Evolutionary conservation across 2,113 vertebrate genomes (phyloP).

Genomic region (Malurus cyaneus): DNA sequence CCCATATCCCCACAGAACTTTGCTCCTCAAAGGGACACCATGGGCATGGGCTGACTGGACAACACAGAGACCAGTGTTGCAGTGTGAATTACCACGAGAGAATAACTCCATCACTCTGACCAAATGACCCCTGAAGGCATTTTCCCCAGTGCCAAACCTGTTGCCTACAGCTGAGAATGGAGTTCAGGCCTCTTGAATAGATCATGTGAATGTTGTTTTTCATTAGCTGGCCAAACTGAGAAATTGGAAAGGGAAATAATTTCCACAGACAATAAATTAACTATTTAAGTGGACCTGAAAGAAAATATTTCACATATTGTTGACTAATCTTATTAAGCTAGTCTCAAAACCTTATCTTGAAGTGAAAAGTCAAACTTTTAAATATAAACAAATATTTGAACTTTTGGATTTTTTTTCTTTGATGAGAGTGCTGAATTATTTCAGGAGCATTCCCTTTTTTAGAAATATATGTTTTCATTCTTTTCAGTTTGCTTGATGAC

Average conservation of each 20-base stretch:
- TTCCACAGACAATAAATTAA: background rate
- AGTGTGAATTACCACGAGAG: background rate
- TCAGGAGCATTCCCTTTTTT: background rate
- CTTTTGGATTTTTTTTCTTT: background rate
- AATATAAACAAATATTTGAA: background rate
- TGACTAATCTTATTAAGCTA: background rate
- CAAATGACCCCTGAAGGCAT: fast-evolving
- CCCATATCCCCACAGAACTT: background rate
- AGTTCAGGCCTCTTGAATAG: background rate
- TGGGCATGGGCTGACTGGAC: background rate
- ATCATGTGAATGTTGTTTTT: background rate
- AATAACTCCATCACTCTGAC: background rate
- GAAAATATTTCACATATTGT: background rate
- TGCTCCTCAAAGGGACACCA: background rate
- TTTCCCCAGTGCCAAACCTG: background rate
- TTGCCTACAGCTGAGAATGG: background rate
- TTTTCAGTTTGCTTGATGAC: background rate
- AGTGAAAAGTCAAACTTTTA: background rate
- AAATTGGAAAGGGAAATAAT: background rate
- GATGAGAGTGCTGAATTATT: background rate
- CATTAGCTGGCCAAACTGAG: background rate
- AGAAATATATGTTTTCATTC: background rate
- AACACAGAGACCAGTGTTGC: background rate
- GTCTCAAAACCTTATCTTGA: background rate
- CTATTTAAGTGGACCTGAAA: background rate